Evolutionary conservation across 2,797 vertebrate species (phyloP).

Genomic region (Sphenodon punctatus): DNA sequence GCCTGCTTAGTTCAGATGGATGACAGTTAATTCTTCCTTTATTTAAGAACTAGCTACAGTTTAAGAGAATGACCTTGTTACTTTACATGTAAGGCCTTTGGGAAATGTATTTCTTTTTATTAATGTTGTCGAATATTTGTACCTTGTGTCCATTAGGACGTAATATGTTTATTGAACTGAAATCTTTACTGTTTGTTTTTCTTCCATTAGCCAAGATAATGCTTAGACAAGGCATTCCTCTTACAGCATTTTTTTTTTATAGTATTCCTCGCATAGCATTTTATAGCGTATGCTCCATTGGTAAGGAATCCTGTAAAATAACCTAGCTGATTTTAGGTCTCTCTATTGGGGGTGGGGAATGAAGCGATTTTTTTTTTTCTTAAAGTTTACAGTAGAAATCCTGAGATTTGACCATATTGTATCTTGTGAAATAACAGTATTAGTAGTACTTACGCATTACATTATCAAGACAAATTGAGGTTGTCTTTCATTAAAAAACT

Average conservation of each 20-base stretch:
- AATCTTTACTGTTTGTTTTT: neutral
- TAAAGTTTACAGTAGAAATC: no score
- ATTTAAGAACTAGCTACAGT: constrained; percentile 59
- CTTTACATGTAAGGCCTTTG: constrained; percentile 4
- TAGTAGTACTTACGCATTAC: no score
- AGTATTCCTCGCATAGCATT: no score
- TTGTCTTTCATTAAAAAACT: no score
- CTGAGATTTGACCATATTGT: no score
- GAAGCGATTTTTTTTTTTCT: no score
- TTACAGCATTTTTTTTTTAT: no score
- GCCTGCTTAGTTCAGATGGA: constrained; percentile 76
- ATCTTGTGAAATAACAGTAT: no score
- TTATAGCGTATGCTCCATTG: neutral
- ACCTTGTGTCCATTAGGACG: neutral
- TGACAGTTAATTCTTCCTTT: constrained; percentile 60
- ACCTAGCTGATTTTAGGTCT: neutral
- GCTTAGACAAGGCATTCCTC: no score
- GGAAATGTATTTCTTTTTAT: constrained; percentile 4
- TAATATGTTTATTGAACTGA: neutral
- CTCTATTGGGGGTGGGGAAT: neutral
- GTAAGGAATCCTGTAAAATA: neutral
- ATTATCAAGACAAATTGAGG: no score
- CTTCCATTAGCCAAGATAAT: no score
- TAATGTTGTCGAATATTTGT: constrained; percentile 5
- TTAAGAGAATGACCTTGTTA: constrained; percentile 19